Evolutionary conservation across 2,113 vertebrate species (phyloP).

Genomic region (Petroica traversi): DNA sequence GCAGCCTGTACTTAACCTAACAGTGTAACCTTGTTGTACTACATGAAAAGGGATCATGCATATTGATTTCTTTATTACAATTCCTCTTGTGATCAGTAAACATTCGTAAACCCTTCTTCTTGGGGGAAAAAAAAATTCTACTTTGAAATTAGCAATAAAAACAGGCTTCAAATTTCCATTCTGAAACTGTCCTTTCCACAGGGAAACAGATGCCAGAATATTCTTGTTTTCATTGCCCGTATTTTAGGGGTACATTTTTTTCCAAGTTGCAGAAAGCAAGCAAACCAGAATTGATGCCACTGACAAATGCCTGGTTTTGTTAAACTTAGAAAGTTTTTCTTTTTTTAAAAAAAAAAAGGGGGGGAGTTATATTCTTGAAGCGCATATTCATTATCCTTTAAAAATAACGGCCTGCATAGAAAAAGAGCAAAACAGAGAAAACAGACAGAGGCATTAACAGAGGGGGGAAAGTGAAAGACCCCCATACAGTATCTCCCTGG

Average conservation of each 20-base stretch:
- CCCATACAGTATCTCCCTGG: background rate
- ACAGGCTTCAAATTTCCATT: background rate
- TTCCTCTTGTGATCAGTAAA: slow-evolving; percentile 85
- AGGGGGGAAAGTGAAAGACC: background rate
- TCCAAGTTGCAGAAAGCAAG: background rate
- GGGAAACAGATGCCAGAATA: background rate
- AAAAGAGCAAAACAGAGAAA: background rate
- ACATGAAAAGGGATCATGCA: slow-evolving; percentile 90
- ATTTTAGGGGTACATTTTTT: background rate
- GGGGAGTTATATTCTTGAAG: background rate
- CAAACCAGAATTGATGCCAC: background rate
- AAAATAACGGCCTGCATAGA: background rate
- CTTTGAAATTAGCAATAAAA: slow-evolving; percentile 36
- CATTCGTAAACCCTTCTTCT: slow-evolving; percentile 69
- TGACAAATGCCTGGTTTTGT: background rate
- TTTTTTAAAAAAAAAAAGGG: slow-evolving; percentile 11
- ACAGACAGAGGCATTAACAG: background rate
- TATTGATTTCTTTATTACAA: slow-evolving; percentile 94
- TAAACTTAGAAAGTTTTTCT: background rate
- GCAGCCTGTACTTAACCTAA: slow-evolving; percentile 94
- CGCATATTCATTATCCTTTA: background rate
- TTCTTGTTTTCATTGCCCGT: background rate
- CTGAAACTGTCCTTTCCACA: background rate
- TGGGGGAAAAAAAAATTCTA: slow-evolving; percentile 44
- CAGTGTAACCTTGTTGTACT: slow-evolving; percentile 92